phyloP scores from a whole-genome alignment of 2,113 vertebrate species.

The Stigmatopora nigra region DNA sequence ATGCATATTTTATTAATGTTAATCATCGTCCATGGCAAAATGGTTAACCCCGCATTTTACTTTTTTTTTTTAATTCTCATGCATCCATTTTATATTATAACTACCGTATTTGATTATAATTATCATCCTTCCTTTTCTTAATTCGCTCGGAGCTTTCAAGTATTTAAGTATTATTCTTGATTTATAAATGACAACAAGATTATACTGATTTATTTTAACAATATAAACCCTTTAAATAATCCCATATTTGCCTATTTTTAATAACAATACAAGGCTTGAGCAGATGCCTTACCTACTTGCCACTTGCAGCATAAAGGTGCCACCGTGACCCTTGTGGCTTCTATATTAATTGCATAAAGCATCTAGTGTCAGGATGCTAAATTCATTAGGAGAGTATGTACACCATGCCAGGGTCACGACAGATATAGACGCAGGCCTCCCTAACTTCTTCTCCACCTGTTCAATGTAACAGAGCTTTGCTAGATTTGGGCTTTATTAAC shows the following conservation, averaged over 20 bases:
- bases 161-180: not conserved
- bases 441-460: slow-evolving; percentile 47
- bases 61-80: no score
- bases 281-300: slow-evolving; percentile 62
- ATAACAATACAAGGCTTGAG: slow-evolving; percentile 43
- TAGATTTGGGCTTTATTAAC: slow-evolving; percentile 6
- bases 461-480: slow-evolving; percentile 24
- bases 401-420: slow-evolving; percentile 59
- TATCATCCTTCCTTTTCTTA: not conserved
- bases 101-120: not conserved
- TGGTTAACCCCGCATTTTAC: no score
- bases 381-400: slow-evolving; percentile 66
- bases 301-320: slow-evolving; percentile 57
- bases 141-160: not conserved
- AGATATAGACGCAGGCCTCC: slow-evolving; percentile 58
- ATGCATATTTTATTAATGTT: no score
- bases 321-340: slow-evolving; percentile 17
- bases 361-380: slow-evolving; percentile 68
- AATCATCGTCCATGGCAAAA: no score
- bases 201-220: not conserved
- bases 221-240: slow-evolving; percentile 22
- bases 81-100: not conserved
- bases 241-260: slow-evolving; percentile 8
- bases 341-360: slow-evolving; percentile 68
- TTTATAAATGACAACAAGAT: not conserved